A percentile compares a stretch with the other conserved stretches of the same genome.
Evolutionary conservation across 2,797 vertebrate genomes (phyloP).

Genomic region (Heterohyrax brucei): DNA sequence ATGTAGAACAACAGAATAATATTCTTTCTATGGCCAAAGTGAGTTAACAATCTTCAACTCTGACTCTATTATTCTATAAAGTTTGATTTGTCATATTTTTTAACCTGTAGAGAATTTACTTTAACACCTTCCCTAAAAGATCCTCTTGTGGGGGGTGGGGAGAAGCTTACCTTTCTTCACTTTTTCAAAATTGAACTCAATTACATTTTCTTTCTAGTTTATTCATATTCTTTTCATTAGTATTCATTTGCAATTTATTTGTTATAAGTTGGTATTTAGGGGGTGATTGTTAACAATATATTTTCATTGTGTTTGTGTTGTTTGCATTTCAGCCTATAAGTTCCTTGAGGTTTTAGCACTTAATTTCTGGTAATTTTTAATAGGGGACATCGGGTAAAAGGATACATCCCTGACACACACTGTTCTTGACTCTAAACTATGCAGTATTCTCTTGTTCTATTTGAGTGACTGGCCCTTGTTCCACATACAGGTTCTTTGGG

Average conservation of each 20-base stretch:
- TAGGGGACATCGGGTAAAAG: neutral
- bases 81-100: slow-evolving; percentile 55
- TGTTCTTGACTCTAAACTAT: no score
- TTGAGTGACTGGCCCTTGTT: no score
- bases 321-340: slow-evolving; percentile 46
- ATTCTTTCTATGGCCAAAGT: neutral
- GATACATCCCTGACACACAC: no score
- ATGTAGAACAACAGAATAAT: slow-evolving; percentile 48
- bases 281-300: slow-evolving; percentile 22
- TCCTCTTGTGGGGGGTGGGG: neutral
- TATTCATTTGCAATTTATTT: slow-evolving; percentile 57
- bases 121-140: neutral
- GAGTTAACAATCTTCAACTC: slow-evolving; percentile 46
- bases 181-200: slow-evolving; percentile 58
- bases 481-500: no score
- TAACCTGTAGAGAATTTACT: slow-evolving; percentile 4
- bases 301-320: slow-evolving; percentile 26
- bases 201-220: slow-evolving; percentile 32
- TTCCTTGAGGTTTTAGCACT: neutral
- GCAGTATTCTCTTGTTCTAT: no score
- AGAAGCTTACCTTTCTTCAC: neutral
- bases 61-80: slow-evolving; percentile 12
- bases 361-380: slow-evolving; percentile 42
- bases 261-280: slow-evolving; percentile 32
- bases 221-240: slow-evolving; percentile 14